Percentiles rank a stretch among this genome's conserved stretches.
phyloP scores from a whole-genome alignment of 2,113 vertebrate species.

The Suricata suricatta region DNA sequence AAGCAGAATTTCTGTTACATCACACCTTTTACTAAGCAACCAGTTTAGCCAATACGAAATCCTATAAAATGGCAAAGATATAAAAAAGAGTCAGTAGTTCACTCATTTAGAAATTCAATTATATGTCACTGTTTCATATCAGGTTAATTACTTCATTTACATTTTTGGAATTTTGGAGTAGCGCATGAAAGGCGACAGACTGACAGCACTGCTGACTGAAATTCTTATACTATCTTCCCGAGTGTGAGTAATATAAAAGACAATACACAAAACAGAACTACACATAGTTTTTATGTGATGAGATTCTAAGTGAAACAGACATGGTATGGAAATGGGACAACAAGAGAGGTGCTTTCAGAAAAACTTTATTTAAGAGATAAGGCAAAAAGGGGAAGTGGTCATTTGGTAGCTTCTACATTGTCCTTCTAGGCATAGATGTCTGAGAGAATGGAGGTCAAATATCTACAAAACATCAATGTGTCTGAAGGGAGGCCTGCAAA shows the following conservation, averaged over 20 bases:
- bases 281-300: conserved; percentile 4
- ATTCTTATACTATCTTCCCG: conserved; percentile 52
- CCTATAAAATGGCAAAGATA: conserved; percentile 67
- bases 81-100: conserved; percentile 69
- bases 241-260: conserved; percentile 73
- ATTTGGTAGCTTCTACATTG: neutral
- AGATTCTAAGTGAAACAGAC: conserved; percentile 9
- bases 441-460: neutral
- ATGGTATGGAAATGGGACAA: neutral
- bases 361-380: neutral
- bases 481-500: conserved; percentile 19
- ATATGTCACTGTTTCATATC: conserved; percentile 69
- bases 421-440: neutral
- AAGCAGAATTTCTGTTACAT: conserved; percentile 69
- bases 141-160: conserved; percentile 78
- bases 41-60: conserved; percentile 71
- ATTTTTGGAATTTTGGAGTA: conserved; percentile 71
- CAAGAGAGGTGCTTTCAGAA: neutral
- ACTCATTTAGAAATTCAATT: conserved; percentile 74
- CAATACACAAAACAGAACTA: conserved; percentile 62
- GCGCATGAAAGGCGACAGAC: conserved; percentile 42
- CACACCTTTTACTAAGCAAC: conserved; percentile 76
- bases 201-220: conserved; percentile 42
- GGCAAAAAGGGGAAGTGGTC: neutral
- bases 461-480: neutral